Evolutionary conservation across 2,888 invertebrate genomes (phyloP).

Genomic region (Dynastes hyllus): DNA sequence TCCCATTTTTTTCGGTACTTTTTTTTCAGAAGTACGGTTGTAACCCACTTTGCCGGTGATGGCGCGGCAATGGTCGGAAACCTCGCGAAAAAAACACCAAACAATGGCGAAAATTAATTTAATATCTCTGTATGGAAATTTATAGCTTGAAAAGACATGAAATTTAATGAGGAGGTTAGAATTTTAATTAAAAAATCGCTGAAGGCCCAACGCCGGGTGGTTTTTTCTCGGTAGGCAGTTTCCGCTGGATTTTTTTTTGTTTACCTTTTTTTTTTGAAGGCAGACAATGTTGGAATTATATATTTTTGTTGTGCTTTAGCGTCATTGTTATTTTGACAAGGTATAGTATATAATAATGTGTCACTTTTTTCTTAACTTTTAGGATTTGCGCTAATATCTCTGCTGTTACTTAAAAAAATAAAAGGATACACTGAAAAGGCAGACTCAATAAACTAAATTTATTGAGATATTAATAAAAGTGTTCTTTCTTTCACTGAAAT

Average conservation of each 20-base stretch:
- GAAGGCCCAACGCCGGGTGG: background rate
- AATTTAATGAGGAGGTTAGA: conserved; percentile 49
- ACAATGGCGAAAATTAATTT: conserved; percentile 48
- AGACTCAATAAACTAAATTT: too few species aligned
- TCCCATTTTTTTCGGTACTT: conserved; percentile 18
- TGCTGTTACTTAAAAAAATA: too few species aligned
- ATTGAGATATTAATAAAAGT: too few species aligned
- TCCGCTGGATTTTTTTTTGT: conserved; percentile 19
- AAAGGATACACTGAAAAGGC: too few species aligned
- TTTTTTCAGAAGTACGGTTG: background rate
- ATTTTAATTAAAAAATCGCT: conserved; percentile 48
- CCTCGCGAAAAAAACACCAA: conserved; percentile 37
- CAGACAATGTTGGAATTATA: background rate
- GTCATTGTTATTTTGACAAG: too few species aligned
- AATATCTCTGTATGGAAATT: conserved; percentile 48
- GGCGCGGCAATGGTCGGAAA: conserved; percentile 27
- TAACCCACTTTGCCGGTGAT: conserved; percentile 11
- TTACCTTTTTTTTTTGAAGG: background rate
- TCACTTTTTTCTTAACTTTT: too few species aligned
- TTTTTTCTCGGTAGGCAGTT: conserved; percentile 32
- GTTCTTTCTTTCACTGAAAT: too few species aligned
- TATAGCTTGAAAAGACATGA: conserved; percentile 47
- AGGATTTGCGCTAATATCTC: too few species aligned
- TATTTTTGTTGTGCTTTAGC: too few species aligned
- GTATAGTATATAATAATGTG: too few species aligned